Percentiles rank a stretch among this genome's conserved stretches.
phyloP scores from a whole-genome alignment of 2,797 vertebrate genomes.

The Hylomyscus alleni region DNA sequence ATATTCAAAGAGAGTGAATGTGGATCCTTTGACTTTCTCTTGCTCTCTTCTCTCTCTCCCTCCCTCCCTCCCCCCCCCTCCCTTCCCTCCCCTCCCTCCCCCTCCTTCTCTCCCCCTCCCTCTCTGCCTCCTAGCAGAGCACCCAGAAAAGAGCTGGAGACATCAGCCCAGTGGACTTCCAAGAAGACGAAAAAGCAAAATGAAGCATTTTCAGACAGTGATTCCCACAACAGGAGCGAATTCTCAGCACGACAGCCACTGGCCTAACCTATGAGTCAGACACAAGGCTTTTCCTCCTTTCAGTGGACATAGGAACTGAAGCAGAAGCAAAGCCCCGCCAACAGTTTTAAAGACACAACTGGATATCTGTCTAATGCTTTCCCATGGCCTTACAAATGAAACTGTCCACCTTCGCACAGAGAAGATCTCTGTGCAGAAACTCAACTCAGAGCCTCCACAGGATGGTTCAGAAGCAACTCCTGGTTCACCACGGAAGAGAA shows the following conservation, averaged over 20 bases:
- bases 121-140: neutral
- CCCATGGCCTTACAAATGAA: neutral
- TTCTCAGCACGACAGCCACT: slow-evolving; percentile 42
- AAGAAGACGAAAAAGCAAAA: slow-evolving; percentile 7
- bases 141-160: neutral
- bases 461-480: neutral
- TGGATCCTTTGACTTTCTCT: neutral
- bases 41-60: neutral
- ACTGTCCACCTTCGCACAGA: neutral
- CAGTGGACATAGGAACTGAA: neutral
- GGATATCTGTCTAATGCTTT: neutral
- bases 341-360: neutral
- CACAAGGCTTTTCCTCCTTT: neutral
- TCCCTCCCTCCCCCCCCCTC: neutral
- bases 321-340: neutral
- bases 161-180: neutral
- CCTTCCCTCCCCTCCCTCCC: neutral
- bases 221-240: slow-evolving; percentile 28
- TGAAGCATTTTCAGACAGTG: neutral
- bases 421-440: slow-evolving; percentile 17
- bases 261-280: slow-evolving; percentile 6
- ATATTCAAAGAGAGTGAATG: neutral
- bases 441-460: neutral
- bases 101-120: neutral
- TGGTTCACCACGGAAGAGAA: neutral